Evolutionary conservation across 1,140 invertebrate species (phyloP), one percentile per base, ranked within the genome.

Genomic region (Eulimnadia texana): DNA sequence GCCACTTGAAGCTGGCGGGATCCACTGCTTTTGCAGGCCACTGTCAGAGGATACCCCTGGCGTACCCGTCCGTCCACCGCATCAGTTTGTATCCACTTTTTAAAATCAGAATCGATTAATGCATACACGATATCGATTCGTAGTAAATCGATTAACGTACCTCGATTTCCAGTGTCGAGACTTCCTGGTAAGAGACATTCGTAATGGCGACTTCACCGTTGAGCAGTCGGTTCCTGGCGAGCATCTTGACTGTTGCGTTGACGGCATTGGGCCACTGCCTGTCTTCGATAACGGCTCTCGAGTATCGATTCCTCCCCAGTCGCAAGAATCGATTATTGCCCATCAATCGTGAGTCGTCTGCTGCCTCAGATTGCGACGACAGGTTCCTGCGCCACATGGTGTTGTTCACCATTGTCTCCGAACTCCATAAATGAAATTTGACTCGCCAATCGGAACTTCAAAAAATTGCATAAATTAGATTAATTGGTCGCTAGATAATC

Each of bases 11-110:
- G 29, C 50, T 28, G 23, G 13, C 23, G 20, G 22, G 50, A 54
- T 19, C 60, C 60, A 24, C 28, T 52, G 2, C 50, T 51, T 24
- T 54, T 61, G 60, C 60, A 61, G 2, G 53, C 60, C 11, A 61
- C 33, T 22, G 60, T 61, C 25, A 61, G 53, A 22, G 49, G 52
- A 29, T 61, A 52, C 3, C 60, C 60, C 33, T 61, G 50, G n/a
- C 53, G 27, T 10, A 61, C 53, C 28, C 42, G 29, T n/a, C 60
- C 50, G 11, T 61, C 42, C 10, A 54, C 51, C 16, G 27, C 27
- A 22, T 61, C 60, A 2, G 53, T 20, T 55, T 61, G 51, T 3
- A 61, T 51, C 60, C 60, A 61, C 60, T 61, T n/a, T n/a, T n/a
- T n/a, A n/a, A n/a, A n/a, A n/a, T n/a, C n/a, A n/a, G n/a, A n/a